These are phyloP conservation scores for Sus cebifrons DNA, from an alignment of 2,797 vertebrate species.

Conservation along the genomic window DNA sequence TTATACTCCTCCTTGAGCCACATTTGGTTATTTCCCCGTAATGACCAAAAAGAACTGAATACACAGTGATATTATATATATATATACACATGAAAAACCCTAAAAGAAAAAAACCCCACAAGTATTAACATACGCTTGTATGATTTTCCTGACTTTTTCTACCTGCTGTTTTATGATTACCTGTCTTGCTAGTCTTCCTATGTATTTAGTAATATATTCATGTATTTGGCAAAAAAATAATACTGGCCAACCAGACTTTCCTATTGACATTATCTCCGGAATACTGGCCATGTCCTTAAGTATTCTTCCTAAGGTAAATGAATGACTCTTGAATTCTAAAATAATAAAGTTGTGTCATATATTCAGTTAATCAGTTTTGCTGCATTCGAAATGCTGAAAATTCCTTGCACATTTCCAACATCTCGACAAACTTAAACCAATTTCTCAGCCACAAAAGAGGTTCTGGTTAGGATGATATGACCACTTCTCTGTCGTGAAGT, in stretches of 20 bases:
- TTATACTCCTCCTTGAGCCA: too few relatives aligned
- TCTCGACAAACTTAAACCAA: neutral
- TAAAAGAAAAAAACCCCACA: too few relatives aligned
- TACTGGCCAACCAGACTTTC: neutral
- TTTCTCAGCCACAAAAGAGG: neutral
- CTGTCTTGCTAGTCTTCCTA: neutral
- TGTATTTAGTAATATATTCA: neutral
- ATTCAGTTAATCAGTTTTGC: slow-evolving; percentile 3
- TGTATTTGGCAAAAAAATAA: slow-evolving; percentile 22
- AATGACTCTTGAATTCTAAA: neutral
- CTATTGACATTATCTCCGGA: neutral
- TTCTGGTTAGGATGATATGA: neutral
- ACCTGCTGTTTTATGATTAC: neutral
- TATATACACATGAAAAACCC: too few relatives aligned
- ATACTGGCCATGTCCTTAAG: neutral
- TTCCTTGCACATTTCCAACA: neutral
- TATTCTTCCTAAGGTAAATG: neutral
- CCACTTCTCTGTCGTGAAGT: neutral
- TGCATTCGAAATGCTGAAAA: neutral
- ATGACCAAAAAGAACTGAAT: too few relatives aligned
- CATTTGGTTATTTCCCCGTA: too few relatives aligned
- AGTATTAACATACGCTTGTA: too few relatives aligned
- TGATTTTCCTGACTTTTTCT: neutral
- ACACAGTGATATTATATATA: too few relatives aligned
- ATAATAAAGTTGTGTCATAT: neutral